Evolutionary conservation across 1,140 invertebrate species (phyloP), one percentile per base, ranked within the genome.

Genomic region (Psilanteris sp.): DNA sequence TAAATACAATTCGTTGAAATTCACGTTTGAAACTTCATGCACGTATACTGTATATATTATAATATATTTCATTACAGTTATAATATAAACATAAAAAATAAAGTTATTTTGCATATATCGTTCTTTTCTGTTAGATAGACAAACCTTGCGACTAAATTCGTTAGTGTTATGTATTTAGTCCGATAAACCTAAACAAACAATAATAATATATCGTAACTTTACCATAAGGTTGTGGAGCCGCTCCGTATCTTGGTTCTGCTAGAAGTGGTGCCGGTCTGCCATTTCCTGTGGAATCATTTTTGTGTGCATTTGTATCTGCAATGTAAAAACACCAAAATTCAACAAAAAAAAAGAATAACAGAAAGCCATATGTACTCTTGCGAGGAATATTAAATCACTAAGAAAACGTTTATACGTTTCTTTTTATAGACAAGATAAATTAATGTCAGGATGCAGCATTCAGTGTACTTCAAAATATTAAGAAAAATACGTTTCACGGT

Each of bases 181-280:
- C 13, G 32, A 26, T 2, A 13, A 55, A 13, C 31, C 16, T 2
- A 36, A 26, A 13, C 46, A 34, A 50, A 41, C 39, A 64, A 48
- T 50, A n/a, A 26, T 52, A 29, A 24, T 54, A 71, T 61, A 61
- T 64, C 22, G 48, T 52, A 41, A 70, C 24, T 26, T 95, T 90
- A 95, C 94, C 94, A 90, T 95, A 96, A 62, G 94, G 94, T 83
- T 95, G 93, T 71, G 94, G 94, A 80, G 93, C 91, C 61, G 93
- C 93, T 64, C 94, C 94, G 85, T 94, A 96, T 88, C 95, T 92
- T 26, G 95, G 95, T 81, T 96, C 95, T 84, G 95, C 94, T 37
- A 96, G 90, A 70, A 96, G 90, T 50, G 95, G 95, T 68, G 92
- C 91, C 6, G 93, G 93, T 79, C 92, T 90, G 79, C 92, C 92